Evolutionary conservation across 1,140 invertebrate species (phyloP), one percentile per base, ranked within the genome.

Genomic region (Drosophila pachea): DNA sequence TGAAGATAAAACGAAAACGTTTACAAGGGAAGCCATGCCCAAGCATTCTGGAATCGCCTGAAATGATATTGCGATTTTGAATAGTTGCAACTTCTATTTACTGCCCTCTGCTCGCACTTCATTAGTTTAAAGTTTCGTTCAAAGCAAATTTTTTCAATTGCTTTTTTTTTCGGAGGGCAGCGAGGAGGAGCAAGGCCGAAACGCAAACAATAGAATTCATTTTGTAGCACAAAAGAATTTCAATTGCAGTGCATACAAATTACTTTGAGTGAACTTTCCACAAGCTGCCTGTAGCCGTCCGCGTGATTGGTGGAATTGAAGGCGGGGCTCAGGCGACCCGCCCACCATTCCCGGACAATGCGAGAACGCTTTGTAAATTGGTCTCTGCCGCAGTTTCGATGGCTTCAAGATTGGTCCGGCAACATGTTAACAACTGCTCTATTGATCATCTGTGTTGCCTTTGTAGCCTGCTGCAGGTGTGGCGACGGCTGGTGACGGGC

Each of bases 241-340:
- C 74, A 82, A 82, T 82, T 82, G 78, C 71, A 77, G 60, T 74
- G 74, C 74, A 82, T 82, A 82, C 78, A 82, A 82, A 82, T 82
- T 82, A 82, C 78, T 74, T 74, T 77, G 71, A 68, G 78, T 74
- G 77, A 81, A 81, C 78, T 81, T 81, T 74, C 49, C 67, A 54
- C 66, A 73, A 76, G 64, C 81, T 69, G 60, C 59, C 74, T 49
- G 49, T 65, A 58, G 47, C 65, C 61, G 43, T 71, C 59, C 50
- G 63, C 63, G 54, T 74, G 52, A 33, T 42, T 54, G 40, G 54
- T 33, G 59, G 54, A 22, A 22, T 33, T 52, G 72, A 9, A 54
- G 33, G 36, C 29, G 36, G 22, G 22, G 1, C 22, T 14, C 4
- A 11, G 2, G 5, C 14, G 11, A 2, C 33, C 11, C n/a, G 40